Percentiles rank a stretch among this genome's conserved stretches.
These are phyloP conservation scores for Hyla sarda DNA, from an alignment of 2,113 vertebrate species.

Conservation along the genomic window DNA sequence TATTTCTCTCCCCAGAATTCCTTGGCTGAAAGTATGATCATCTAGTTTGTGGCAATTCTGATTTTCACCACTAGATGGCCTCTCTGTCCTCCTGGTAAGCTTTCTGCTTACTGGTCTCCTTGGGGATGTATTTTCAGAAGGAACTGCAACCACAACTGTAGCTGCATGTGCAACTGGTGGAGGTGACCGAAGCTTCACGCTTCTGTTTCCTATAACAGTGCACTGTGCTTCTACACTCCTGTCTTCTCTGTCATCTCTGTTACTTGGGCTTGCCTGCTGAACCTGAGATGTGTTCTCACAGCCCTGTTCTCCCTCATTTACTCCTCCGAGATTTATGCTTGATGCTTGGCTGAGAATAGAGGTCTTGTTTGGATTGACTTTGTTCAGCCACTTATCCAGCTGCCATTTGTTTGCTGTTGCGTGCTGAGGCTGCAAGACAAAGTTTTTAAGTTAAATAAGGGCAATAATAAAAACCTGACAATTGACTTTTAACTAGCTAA, in stretches of 20 bases:
- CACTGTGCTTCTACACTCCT: constrained; percentile 72
- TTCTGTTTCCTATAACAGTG: constrained; percentile 76
- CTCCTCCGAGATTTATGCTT: constrained; percentile 64
- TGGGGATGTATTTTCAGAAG: constrained; percentile 63
- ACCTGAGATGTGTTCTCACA: constrained; percentile 72
- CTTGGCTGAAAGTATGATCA: constrained; percentile 63
- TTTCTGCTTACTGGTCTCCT: constrained; percentile 71
- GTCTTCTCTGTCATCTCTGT: constrained; percentile 73
- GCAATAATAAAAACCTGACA: neutral
- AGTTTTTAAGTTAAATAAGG: neutral
- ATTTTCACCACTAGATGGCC: constrained; percentile 65
- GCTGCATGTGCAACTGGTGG: constrained; percentile 60
- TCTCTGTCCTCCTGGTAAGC: constrained; percentile 67
- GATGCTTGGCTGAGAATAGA: constrained; percentile 76
- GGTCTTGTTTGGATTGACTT: constrained; percentile 82
- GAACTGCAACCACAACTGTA: constrained; percentile 62
- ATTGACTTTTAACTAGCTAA: neutral
- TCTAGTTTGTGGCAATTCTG: constrained; percentile 65
- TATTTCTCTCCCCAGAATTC: constrained; percentile 63
- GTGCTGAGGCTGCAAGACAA: constrained; percentile 74
- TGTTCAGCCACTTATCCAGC: constrained; percentile 95
- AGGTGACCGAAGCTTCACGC: constrained; percentile 75
- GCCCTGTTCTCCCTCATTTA: constrained; percentile 68
- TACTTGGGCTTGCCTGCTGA: constrained; percentile 72
- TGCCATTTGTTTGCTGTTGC: constrained; percentile 91